These are phyloP conservation scores for Australoheros facetus DNA, from an alignment of 2,797 vertebrate genomes.

Conservation along the genomic window DNA sequence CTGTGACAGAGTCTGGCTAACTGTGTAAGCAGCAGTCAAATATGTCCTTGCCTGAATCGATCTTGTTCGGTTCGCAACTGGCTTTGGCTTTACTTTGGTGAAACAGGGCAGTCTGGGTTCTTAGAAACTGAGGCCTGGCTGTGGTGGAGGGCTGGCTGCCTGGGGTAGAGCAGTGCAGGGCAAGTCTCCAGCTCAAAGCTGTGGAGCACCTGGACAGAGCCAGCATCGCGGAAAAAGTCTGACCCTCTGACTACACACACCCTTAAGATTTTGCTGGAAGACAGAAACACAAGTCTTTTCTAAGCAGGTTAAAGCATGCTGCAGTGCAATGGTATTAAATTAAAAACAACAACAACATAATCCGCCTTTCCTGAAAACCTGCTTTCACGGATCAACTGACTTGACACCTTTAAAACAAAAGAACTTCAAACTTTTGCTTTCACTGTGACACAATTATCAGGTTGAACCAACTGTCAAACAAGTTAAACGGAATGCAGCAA, in stretches of 20 bases:
- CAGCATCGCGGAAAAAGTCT: conserved; percentile 52
- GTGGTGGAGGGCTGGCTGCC: conserved; percentile 42
- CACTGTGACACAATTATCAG: neutral
- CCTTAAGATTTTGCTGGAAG: conserved; percentile 63
- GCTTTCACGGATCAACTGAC: neutral
- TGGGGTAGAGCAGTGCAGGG: conserved; percentile 31
- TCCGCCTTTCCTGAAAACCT: neutral
- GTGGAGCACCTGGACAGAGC: conserved; percentile 50
- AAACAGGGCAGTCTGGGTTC: conserved; percentile 57
- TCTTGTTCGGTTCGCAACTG: conserved; percentile 66
- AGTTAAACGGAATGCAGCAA: neutral
- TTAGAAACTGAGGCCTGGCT: conserved; percentile 41
- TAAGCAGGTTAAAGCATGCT: conserved; percentile 7
- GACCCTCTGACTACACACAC: conserved; percentile 56
- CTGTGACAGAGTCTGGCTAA: neutral
- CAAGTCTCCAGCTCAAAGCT: conserved; percentile 55
- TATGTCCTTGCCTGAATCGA: conserved; percentile 71
- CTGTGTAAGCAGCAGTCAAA: conserved; percentile 11
- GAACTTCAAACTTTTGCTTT: neutral
- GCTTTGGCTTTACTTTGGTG: conserved; percentile 71
- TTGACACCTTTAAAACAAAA: neutral
- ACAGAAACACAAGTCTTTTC: conserved; percentile 55
- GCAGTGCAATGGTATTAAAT: neutral
- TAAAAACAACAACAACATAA: neutral
- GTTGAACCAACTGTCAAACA: neutral